These are phyloP conservation scores for Siniperca chuatsi DNA, from an alignment of 2,113 vertebrate genomes.

Conservation along the genomic window DNA sequence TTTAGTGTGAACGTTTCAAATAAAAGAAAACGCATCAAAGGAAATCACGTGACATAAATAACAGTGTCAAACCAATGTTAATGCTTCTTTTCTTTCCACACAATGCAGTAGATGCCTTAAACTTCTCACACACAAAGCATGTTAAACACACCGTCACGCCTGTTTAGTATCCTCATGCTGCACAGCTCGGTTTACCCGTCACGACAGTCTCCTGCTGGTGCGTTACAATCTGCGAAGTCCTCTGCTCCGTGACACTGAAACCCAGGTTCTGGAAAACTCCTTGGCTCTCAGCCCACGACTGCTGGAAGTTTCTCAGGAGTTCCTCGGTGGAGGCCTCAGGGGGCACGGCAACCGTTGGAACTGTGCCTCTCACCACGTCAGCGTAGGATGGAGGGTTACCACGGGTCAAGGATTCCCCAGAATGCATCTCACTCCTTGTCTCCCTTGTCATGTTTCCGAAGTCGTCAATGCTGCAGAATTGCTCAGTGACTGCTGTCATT, in stretches of 20 bases:
- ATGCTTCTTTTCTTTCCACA: slow-evolving; percentile 36
- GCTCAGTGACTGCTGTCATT: slow-evolving; percentile 76
- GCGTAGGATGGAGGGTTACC: slow-evolving; percentile 92
- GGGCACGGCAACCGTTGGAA: slow-evolving; percentile 80
- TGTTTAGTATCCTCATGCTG: slow-evolving; percentile 81
- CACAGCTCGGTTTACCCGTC: slow-evolving; percentile 87
- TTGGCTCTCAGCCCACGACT: slow-evolving; percentile 91
- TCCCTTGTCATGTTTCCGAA: slow-evolving; percentile 80
- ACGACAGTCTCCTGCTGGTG: slow-evolving; percentile 86
- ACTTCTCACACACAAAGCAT: slow-evolving; percentile 30
- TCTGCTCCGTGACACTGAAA: slow-evolving; percentile 85
- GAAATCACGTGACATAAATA: slow-evolving; percentile 1
- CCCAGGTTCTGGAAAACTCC: slow-evolving; percentile 87
- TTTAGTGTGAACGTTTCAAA: not conserved
- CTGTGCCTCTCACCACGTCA: slow-evolving; percentile 89
- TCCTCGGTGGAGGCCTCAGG: slow-evolving; percentile 84
- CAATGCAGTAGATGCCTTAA: slow-evolving; percentile 21
- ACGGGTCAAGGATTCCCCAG: slow-evolving; percentile 77
- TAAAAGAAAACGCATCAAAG: slow-evolving; percentile 30
- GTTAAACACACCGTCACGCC: slow-evolving; percentile 71
- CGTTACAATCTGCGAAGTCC: slow-evolving; percentile 83
- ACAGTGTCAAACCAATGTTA: slow-evolving; percentile 21
- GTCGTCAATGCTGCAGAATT: slow-evolving; percentile 82
- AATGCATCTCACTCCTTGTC: slow-evolving; percentile 70
- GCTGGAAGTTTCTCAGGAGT: slow-evolving; percentile 88